These are phyloP conservation scores for Leucophora obtusa DNA, from an alignment of 2,888 invertebrate genomes.

Conservation along the genomic window DNA sequence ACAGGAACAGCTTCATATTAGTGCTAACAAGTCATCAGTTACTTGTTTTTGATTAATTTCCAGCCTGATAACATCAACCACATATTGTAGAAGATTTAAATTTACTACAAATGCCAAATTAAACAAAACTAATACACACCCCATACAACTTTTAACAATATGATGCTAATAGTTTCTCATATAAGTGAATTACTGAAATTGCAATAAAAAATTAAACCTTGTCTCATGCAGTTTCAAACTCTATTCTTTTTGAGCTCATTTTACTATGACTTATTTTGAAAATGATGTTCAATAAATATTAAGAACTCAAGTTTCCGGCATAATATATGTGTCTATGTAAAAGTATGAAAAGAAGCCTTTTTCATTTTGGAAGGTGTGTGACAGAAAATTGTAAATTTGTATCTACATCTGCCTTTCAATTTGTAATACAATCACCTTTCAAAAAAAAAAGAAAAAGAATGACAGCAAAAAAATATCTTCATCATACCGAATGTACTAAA, in stretches of 20 bases:
- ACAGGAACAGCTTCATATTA: no score
- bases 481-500: conserved; percentile 23
- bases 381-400: conserved; percentile 18
- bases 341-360: not conserved
- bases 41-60: no score
- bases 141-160: not conserved
- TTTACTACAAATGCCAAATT: no score
- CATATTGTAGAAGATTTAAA: no score
- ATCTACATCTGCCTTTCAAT: conserved; percentile 62
- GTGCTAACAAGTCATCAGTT: no score
- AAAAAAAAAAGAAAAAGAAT: conserved; percentile 47
- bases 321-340: not conserved
- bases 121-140: no score
- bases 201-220: not conserved
- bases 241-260: conserved; percentile 1
- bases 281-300: conserved; percentile 40
- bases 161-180: not conserved
- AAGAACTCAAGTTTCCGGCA: conserved; percentile 31
- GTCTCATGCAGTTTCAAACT: not conserved
- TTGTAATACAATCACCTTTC: conserved; percentile 67
- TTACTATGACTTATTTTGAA: conserved; percentile 6
- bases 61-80: no score
- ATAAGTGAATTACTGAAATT: not conserved
- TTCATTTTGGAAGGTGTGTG: conserved; percentile 25
- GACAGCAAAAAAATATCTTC: conserved; percentile 31